Evolutionary conservation across 2,113 vertebrate genomes (phyloP).

Genomic region (Bolborhynchus lineola): DNA sequence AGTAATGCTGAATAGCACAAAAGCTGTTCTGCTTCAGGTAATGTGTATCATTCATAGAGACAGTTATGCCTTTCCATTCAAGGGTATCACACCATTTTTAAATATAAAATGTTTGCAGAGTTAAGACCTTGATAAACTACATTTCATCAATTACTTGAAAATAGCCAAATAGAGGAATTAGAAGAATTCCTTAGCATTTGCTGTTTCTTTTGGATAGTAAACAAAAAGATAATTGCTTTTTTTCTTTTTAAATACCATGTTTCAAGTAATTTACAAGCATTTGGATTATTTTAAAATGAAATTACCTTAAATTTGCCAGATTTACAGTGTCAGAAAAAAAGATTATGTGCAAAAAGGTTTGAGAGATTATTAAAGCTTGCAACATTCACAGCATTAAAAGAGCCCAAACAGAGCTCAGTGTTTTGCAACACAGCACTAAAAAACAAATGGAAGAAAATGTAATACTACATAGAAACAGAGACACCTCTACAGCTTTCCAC

Average conservation of each 20-base stretch:
- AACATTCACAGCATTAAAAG: background rate
- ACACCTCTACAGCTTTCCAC: background rate
- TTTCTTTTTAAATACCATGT: background rate
- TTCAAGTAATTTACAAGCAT: slow-evolving; percentile 26
- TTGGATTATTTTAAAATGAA: slow-evolving; percentile 8
- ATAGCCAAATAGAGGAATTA: background rate
- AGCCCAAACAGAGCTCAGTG: background rate
- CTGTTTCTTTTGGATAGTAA: background rate
- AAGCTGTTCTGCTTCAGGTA: background rate
- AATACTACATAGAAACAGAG: background rate
- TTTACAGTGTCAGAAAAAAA: background rate
- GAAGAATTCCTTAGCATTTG: slow-evolving; percentile 4
- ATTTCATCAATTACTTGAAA: slow-evolving; percentile 3
- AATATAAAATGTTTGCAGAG: background rate
- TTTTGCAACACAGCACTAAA: background rate
- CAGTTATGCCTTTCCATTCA: background rate
- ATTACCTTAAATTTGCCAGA: background rate
- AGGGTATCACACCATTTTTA: background rate
- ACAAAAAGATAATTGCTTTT: background rate
- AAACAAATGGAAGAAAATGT: background rate
- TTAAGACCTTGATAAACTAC: background rate
- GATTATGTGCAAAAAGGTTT: background rate
- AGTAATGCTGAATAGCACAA: background rate
- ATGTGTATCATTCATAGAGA: background rate
- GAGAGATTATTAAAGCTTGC: background rate